Conservation (phyloP, 2,113 vertebrate genomes). For the Ameiurus melas region DNA sequence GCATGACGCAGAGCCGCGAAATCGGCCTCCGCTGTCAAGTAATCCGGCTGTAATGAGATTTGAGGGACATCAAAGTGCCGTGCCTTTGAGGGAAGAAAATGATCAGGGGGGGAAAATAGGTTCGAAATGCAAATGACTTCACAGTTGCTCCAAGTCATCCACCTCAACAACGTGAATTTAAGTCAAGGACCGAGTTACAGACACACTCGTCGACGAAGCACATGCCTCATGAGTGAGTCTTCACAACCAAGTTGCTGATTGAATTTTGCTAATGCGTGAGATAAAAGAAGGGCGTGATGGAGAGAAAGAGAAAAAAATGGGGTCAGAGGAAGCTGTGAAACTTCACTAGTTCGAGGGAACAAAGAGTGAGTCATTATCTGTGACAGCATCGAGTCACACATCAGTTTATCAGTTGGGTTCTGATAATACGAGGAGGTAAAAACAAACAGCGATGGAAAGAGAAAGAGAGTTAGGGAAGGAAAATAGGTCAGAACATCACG, state of each 20-base stretch:
- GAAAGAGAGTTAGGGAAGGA: background rate
- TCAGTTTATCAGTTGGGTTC: background rate
- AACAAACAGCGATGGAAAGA: background rate
- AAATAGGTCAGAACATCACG: background rate
- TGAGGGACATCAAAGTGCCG: slow-evolving; percentile 74
- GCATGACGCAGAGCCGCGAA: slow-evolving; percentile 52
- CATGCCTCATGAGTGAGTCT: slow-evolving; percentile 14
- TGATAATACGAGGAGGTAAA: background rate
- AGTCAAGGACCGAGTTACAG: background rate
- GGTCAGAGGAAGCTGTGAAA: slow-evolving; percentile 42
- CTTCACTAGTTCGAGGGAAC: background rate
- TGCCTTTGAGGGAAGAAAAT: slow-evolving; percentile 64
- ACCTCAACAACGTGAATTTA: slow-evolving; percentile 51
- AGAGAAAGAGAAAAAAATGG: slow-evolving; percentile 19
- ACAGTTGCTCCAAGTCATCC: slow-evolving; percentile 57
- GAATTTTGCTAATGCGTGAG: slow-evolving; percentile 5
- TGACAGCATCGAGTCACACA: slow-evolving; percentile 19
- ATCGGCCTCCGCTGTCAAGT: slow-evolving; percentile 59
- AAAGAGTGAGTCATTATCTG: slow-evolving; percentile 27
- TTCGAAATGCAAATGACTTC: slow-evolving; percentile 68
- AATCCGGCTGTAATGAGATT: slow-evolving; percentile 74
- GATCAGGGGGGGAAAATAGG: slow-evolving; percentile 64
- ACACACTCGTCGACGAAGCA: background rate
- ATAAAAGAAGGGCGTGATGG: background rate
- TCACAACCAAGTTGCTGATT: slow-evolving; percentile 1